Evolutionary conservation across 2,113 vertebrate genomes (phyloP).

Genomic region (Dolichallabes microphthalmus): DNA sequence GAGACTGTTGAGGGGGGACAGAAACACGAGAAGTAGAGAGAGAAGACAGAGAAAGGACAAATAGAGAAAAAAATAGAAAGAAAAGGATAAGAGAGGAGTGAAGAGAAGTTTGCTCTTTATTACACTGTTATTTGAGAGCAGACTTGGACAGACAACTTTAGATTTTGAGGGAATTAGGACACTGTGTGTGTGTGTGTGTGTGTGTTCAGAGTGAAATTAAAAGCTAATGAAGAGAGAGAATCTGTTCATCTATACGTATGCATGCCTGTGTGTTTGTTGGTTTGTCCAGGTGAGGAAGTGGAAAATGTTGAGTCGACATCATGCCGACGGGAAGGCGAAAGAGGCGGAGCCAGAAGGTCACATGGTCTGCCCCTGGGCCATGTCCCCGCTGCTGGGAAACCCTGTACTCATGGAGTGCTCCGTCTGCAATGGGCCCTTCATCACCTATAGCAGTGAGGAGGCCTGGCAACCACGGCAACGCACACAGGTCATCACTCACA

Average conservation of each 20-base stretch:
- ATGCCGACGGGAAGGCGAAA: conserved; percentile 67
- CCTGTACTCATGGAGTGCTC: conserved; percentile 76
- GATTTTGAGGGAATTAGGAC: conserved; percentile 22
- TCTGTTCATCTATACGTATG: background rate
- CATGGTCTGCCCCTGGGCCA: conserved; percentile 58
- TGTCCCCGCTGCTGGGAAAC: conserved; percentile 63
- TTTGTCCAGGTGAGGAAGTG: conserved; percentile 72
- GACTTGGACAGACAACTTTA: conserved; percentile 23
- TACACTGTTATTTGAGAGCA: conserved; percentile 21
- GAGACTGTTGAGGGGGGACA: background rate
- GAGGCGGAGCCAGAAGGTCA: conserved; percentile 63
- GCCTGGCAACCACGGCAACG: conserved; percentile 76
- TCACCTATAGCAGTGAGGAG: conserved; percentile 73
- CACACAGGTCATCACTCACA: conserved; percentile 65
- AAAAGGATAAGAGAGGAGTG: background rate
- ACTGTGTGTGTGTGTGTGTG: background rate
- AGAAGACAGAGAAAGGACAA: background rate
- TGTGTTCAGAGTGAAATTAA: background rate
- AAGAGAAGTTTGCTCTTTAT: conserved; percentile 6
- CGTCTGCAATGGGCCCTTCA: conserved; percentile 73
- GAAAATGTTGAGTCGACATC: conserved; percentile 73
- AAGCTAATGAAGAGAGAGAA: background rate
- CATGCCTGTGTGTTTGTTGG: background rate
- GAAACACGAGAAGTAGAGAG: background rate
- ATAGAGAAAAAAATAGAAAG: background rate